Base-by-base conservation (phyloP, 2,888 invertebrate genomes). In the Andrena praecox region DNA sequence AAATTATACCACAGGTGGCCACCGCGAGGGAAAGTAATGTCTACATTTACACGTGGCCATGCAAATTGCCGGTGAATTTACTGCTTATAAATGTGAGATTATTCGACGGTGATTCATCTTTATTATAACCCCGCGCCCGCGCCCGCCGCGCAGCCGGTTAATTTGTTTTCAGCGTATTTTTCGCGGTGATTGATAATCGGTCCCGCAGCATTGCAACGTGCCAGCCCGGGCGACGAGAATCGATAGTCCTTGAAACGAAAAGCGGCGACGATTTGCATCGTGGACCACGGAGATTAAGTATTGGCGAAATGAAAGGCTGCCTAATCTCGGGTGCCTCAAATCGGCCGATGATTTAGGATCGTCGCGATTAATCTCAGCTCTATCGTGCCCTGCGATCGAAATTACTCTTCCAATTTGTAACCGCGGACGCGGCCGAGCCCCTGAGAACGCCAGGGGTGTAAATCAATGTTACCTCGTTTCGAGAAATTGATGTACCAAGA, bases 21-120 rank as follows among this genome's bases (percentile, higher is more conserved):
- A 48, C 29, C 29, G 70, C 29, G 50, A 64, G 59, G 73, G 60
- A 67, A 74, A 69, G 67, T 80, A 82, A 88, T 76, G 80, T 82
- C 80, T 81, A 74, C 75, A 85, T 85, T 83, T 83, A 75, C 80
- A 74, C 80, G 70, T 42, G 56, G 67, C 50, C 73, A 87, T 90
- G 86, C 88, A 90, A 91, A 91, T 91, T 87, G 86, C 77, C 82
- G 75, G 62, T 29, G 77, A 90, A 91, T 91, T 91, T 90, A 91
- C 90, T 85, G 83, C 88, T 76, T 85, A 85, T 89, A 89, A 91
- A 90, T 89, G 85, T 80, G 82, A 88, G 85, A 90, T 90, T 89
- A 88, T 90, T 87, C 69, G 73, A n/a, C 68, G 70, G 67, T 85
- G 80, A 89, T 90, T 89, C 85, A 84, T 90, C 88, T 87, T 89